These are phyloP conservation scores for Ammospiza caudacuta DNA, from an alignment of 2,113 vertebrate genomes.

Conservation along the genomic window DNA sequence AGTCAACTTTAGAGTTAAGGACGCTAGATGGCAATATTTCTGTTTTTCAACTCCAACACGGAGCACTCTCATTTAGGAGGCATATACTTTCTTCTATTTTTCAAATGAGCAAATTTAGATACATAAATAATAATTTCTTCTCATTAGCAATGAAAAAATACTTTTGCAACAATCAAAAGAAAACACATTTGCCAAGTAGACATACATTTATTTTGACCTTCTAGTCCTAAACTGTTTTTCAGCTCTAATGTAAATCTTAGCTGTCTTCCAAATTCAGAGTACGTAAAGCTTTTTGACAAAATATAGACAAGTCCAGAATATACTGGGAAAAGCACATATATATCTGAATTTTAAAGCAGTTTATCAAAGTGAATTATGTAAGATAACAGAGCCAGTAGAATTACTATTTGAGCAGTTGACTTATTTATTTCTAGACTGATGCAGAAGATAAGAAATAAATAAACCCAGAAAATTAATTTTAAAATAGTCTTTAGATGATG, in stretches of 20 bases:
- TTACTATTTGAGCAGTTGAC: not conserved
- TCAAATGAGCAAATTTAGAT: not conserved
- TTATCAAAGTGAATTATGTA: not conserved
- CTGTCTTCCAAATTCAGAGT: not conserved
- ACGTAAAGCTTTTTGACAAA: not conserved
- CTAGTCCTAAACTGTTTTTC: not conserved
- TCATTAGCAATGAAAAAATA: not conserved
- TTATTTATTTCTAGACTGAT: not conserved
- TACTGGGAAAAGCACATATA: not conserved
- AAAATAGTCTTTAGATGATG: conserved; percentile 3
- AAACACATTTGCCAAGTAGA: not conserved
- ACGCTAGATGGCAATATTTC: conserved; percentile 76
- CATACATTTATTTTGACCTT: not conserved
- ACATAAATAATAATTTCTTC: not conserved
- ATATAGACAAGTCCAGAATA: not conserved
- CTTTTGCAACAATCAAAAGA: not conserved
- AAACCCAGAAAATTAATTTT: rapidly evolving
- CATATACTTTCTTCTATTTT: not conserved
- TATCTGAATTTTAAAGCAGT: not conserved
- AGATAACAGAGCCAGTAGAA: not conserved
- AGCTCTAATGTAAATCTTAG: not conserved
- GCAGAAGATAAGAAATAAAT: not conserved
- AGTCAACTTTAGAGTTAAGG: not conserved
- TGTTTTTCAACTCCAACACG: not conserved
- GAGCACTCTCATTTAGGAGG: not conserved